Evolutionary conservation across 2,888 invertebrate genomes (phyloP).

Genomic region (Melieria crassipennis): DNA sequence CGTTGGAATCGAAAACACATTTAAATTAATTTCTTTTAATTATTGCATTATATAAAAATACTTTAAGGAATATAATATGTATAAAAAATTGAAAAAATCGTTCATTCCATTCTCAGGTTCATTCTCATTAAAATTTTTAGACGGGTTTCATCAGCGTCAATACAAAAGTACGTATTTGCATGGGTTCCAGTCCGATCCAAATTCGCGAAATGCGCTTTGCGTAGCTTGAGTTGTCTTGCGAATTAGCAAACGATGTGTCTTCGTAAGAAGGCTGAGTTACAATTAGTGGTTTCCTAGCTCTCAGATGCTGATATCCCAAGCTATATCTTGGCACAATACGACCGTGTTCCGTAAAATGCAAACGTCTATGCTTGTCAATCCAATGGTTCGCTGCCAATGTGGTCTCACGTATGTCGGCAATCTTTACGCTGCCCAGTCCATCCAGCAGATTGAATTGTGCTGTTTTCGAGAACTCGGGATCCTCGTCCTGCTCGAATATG

Average conservation of each 20-base stretch:
- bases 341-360: slow-evolving; percentile 60
- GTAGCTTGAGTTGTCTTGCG: slow-evolving; percentile 55
- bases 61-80: too few species aligned
- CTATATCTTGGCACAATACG: slow-evolving; percentile 51
- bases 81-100: too few species aligned
- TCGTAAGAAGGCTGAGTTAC: slow-evolving; percentile 48
- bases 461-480: slow-evolving; percentile 66
- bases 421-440: slow-evolving; percentile 66
- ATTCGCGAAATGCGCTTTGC: slow-evolving; percentile 49
- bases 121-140: background rate
- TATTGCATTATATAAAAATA: too few species aligned
- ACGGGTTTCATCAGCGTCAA: slow-evolving; percentile 34
- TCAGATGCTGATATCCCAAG: slow-evolving; percentile 48
- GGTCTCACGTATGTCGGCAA: slow-evolving; percentile 72
- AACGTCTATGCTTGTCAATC: slow-evolving; percentile 66
- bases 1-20: background rate
- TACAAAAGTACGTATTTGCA: slow-evolving; percentile 71
- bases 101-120: too few species aligned
- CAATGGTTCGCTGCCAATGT: slow-evolving; percentile 77
- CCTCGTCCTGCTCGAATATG: slow-evolving; percentile 72
- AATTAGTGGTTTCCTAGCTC: slow-evolving; percentile 51
- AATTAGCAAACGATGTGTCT: slow-evolving; percentile 40
- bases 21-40: too few species aligned
- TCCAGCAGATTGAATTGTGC: slow-evolving; percentile 61
- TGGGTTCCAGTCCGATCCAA: slow-evolving; percentile 71